Percentiles rank a stretch among this genome's conserved stretches.
Evolutionary conservation across 2,797 vertebrate species (phyloP).

Genomic region (Zalophus californianus): DNA sequence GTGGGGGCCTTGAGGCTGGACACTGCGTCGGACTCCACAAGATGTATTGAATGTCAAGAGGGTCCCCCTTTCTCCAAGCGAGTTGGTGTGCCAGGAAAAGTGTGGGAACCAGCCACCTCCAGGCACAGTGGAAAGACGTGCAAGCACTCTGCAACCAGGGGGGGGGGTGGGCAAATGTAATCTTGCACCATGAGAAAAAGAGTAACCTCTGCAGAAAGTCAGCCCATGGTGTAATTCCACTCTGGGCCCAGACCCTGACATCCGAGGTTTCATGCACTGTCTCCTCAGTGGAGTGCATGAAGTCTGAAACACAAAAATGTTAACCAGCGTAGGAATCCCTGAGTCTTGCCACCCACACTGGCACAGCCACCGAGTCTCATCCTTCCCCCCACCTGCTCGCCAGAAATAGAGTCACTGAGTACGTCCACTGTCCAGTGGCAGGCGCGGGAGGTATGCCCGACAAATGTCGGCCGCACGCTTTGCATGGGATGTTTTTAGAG

Average conservation of each 20-base stretch:
- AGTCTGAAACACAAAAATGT: not conserved
- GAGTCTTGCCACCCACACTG: not conserved
- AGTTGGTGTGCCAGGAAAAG: not conserved
- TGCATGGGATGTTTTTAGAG: constrained; percentile 7
- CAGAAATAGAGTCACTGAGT: constrained; percentile 75
- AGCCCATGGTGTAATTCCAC: no score
- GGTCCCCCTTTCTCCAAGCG: no score
- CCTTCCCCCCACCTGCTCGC: constrained; percentile 76
- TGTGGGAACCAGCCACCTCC: not conserved
- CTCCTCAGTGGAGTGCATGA: not conserved
- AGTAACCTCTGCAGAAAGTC: not conserved
- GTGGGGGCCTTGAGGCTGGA: not conserved
- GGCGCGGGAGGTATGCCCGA: constrained; percentile 71
- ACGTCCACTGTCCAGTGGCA: constrained; percentile 64
- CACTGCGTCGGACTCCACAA: rapidly evolving
- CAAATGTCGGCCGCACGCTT: constrained; percentile 59
- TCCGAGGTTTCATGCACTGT: not conserved
- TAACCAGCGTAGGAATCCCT: not conserved
- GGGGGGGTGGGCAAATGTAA: not conserved
- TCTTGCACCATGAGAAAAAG: not conserved
- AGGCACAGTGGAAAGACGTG: not conserved
- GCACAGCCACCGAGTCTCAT: not conserved
- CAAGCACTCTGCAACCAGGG: not conserved
- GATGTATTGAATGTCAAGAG: not conserved
- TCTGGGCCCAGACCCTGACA: not conserved